A percentile compares a stretch with the other conserved stretches of the same genome.
These are phyloP conservation scores for Andrena minutula DNA, from an alignment of 2,888 invertebrate genomes.

Conservation along the genomic window DNA sequence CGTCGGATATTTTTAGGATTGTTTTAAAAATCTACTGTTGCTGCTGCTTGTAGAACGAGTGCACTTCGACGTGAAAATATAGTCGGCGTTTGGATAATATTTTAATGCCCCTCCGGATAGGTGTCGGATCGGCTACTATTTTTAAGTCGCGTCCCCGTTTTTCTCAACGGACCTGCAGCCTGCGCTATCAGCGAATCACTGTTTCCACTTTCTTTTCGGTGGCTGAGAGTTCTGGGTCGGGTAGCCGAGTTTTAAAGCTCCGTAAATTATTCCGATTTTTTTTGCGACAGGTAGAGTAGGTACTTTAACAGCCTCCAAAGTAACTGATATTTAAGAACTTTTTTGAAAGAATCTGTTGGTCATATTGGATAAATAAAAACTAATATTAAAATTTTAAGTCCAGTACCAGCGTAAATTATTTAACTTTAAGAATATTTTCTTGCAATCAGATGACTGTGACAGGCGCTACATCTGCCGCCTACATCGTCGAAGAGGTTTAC, in stretches of 20 bases:
- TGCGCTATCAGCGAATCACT: slow-evolving; percentile 39
- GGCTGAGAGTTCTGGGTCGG: neutral
- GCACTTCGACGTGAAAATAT: slow-evolving; percentile 38
- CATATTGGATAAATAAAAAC: no score
- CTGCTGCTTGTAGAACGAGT: slow-evolving; percentile 8
- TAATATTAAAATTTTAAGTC: no score
- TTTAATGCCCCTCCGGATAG: slow-evolving; percentile 41
- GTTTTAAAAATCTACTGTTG: slow-evolving; percentile 20
- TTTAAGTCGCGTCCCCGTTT: slow-evolving; percentile 55
- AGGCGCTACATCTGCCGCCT: no score
- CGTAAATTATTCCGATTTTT: neutral
- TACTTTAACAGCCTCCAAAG: no score
- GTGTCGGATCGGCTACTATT: slow-evolving; percentile 48
- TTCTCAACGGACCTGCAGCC: slow-evolving; percentile 37
- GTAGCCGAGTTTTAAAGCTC: neutral
- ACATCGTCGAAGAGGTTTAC: no score
- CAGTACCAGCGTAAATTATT: no score
- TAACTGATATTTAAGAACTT: no score
- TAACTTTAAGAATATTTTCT: no score
- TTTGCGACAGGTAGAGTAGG: neutral
- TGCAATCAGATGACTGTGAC: no score
- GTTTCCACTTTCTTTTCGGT: neutral
- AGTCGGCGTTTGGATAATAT: slow-evolving; percentile 39
- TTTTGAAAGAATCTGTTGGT: no score
- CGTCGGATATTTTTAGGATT: slow-evolving; percentile 39